Conservation (phyloP, 2,888 invertebrate genomes). For the Ennomos fuscantarius region DNA sequence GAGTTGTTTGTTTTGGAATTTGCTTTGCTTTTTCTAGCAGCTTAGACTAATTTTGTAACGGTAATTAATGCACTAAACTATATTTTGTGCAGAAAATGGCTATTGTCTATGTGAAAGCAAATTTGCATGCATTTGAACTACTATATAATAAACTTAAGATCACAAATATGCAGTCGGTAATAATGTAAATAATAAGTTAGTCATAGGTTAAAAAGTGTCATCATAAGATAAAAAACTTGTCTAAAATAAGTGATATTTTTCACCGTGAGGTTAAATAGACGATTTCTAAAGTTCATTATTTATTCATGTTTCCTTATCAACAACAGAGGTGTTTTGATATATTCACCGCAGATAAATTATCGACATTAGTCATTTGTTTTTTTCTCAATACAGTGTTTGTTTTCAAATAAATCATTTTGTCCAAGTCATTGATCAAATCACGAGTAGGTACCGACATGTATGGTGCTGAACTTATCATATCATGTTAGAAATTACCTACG, state of each 20-base stretch:
- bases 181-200: too few species aligned
- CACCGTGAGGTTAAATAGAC: slow-evolving; percentile 9
- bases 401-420: slow-evolving; percentile 65
- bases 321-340: slow-evolving; percentile 54
- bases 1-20: slow-evolving; percentile 29
- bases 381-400: slow-evolving; percentile 62
- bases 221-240: too few species aligned
- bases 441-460: slow-evolving; percentile 32
- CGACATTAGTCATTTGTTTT: slow-evolving; percentile 70
- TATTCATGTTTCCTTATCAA: slow-evolving; percentile 30
- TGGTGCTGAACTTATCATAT: slow-evolving; percentile 19
- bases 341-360: slow-evolving; percentile 62
- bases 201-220: too few species aligned
- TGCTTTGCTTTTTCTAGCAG: slow-evolving; percentile 12
- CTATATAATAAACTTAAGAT: too few species aligned
- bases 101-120: too few species aligned
- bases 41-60: not conserved
- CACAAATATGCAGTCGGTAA: too few species aligned
- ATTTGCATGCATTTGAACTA: too few species aligned
- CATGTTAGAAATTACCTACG: slow-evolving; percentile 11
- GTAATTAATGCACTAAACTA: too few species aligned
- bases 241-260: not conserved
- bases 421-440: slow-evolving; percentile 46
- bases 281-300: slow-evolving; percentile 39
- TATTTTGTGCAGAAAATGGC: too few species aligned